A percentile compares a stretch with the other conserved stretches of the same genome.
Conservation (phyloP, 2,888 invertebrate species). For the Sarcophaga carnaria region DNA sequence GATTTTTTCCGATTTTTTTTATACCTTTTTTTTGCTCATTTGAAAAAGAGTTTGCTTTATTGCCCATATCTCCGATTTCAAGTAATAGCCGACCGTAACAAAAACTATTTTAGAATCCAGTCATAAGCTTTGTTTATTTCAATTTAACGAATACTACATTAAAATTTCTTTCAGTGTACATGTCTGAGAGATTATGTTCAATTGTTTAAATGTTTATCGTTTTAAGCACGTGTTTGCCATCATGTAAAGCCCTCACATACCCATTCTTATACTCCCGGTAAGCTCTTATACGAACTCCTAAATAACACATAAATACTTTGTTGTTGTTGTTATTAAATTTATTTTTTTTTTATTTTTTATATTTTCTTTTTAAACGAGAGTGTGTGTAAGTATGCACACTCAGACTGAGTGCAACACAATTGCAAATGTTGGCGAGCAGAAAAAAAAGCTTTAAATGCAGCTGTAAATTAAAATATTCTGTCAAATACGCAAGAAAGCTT, state of each 20-base stretch:
- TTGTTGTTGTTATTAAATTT: neutral
- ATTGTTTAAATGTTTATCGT: constrained; percentile 59
- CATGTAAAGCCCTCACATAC: constrained; percentile 56
- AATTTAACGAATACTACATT: neutral
- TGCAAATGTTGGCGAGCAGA: constrained; percentile 31
- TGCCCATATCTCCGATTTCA: too few relatives aligned
- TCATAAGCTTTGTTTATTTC: neutral
- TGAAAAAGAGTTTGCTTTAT: too few relatives aligned
- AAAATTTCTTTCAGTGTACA: constrained; percentile 38
- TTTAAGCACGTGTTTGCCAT: constrained; percentile 70
- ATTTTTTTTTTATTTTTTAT: neutral
- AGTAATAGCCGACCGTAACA: too few relatives aligned
- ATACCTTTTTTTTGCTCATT: too few relatives aligned
- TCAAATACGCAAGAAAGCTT: constrained; percentile 51
- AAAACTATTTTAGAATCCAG: too few relatives aligned
- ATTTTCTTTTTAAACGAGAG: too few relatives aligned
- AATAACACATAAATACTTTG: neutral
- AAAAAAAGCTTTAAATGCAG: constrained; percentile 50
- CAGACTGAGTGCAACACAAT: constrained; percentile 9
- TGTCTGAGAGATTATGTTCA: constrained; percentile 42
- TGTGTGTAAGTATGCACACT: too few relatives aligned
- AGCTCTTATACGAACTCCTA: constrained; percentile 6
- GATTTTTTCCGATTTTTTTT: too few relatives aligned
- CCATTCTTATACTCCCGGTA: neutral
- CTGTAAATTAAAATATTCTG: constrained; percentile 69